Conservation (phyloP, 2,113 vertebrate genomes). For the Mormoops blainvillei region DNA sequence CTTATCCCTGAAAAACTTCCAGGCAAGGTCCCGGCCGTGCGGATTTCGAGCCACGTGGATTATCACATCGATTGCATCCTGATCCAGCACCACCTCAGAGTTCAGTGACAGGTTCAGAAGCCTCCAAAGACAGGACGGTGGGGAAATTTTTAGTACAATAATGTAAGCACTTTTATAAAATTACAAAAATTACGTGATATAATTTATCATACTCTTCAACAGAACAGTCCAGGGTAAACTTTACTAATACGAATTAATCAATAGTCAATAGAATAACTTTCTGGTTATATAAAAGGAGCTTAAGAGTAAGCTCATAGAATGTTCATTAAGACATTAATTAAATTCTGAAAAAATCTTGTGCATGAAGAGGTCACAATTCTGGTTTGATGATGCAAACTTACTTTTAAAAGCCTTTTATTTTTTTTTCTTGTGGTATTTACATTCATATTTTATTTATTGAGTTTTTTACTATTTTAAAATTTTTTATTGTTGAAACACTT, state of each 20-base stretch:
- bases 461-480: no score
- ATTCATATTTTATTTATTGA: no score
- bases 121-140: constrained; percentile 74
- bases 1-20: constrained; percentile 96
- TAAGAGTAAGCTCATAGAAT: not conserved
- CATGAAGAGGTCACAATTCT: not conserved
- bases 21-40: constrained; percentile 94
- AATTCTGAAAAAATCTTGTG: not conserved
- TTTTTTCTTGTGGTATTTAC: no score
- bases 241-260: not conserved
- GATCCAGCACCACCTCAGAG: constrained; percentile 95
- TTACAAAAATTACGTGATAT: not conserved
- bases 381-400: not conserved
- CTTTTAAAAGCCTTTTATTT: not conserved
- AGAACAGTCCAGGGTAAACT: not conserved
- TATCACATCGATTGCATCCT: constrained; percentile 97
- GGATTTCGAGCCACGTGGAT: constrained; percentile 96
- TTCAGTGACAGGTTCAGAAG: constrained; percentile 95
- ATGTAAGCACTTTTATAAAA: constrained; percentile 3
- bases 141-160: not conserved
- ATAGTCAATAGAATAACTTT: not conserved
- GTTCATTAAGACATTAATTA: constrained; percentile 1
- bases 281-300: not conserved
- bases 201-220: not conserved
- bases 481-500: no score